phyloP scores from a whole-genome alignment of 23 tunicate genomes.

The Clavelina lepadiformis region DNA sequence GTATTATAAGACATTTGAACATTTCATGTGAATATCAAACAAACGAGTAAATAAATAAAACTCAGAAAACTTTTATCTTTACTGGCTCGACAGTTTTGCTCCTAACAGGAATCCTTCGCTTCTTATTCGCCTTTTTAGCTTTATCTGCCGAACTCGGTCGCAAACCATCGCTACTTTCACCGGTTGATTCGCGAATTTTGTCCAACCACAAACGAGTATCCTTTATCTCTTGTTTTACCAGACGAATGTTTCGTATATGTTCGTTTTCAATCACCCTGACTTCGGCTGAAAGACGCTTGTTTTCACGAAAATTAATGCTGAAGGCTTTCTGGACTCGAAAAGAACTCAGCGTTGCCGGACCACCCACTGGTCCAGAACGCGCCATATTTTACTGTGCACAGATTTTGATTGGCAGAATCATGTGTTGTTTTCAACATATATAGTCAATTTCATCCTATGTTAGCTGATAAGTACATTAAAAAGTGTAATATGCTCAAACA shows the following conservation, averaged over 20 bases:
- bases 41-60: background rate
- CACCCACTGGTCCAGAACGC: conserved; percentile 56
- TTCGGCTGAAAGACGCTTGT: conserved; percentile 60
- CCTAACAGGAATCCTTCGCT: conserved; percentile 1
- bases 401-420: too few relatives aligned
- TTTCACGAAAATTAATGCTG: conserved; percentile 82
- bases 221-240: conserved; percentile 74
- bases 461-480: too few relatives aligned
- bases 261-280: conserved; percentile 67
- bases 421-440: too few relatives aligned
- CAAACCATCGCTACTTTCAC: conserved; percentile 57
- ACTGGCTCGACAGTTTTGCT: conserved; percentile 27
- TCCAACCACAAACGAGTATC: conserved; percentile 76
- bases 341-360: conserved; percentile 72
- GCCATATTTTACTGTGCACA: too few relatives aligned
- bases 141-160: conserved; percentile 29
- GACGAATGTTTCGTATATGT: conserved; percentile 66
- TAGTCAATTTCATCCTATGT: too few relatives aligned
- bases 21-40: too few relatives aligned
- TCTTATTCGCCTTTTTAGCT: background rate
- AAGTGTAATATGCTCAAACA: too few relatives aligned
- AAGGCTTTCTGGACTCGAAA: conserved; percentile 81
- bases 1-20: too few relatives aligned
- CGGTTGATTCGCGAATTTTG: conserved; percentile 50
- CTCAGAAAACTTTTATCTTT: background rate